Evolutionary conservation across 2,888 invertebrate species (phyloP).

Genomic region (Zhuqinia jingwanae): DNA sequence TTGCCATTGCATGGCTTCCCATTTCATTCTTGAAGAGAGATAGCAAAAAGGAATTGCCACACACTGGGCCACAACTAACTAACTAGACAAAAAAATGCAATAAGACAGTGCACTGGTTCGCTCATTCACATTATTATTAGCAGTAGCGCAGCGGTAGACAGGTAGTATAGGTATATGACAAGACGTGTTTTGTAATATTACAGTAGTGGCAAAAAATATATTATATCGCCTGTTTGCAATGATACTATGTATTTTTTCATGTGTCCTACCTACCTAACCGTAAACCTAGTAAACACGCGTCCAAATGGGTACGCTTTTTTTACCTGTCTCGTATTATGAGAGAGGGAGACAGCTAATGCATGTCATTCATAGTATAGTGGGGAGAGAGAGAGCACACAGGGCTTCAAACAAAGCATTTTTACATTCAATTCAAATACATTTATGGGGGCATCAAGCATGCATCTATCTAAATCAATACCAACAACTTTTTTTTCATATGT

Average conservation of each 20-base stretch:
- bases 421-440: background rate
- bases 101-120: slow-evolving; percentile 42
- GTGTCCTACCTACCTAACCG: slow-evolving; percentile 42
- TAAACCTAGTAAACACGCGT: slow-evolving; percentile 28
- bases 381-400: too few relatives aligned
- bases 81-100: background rate
- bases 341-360: background rate
- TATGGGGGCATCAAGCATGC: background rate
- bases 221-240: background rate
- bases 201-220: slow-evolving; percentile 17
- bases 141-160: background rate
- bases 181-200: slow-evolving; percentile 43
- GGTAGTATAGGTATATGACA: slow-evolving; percentile 38
- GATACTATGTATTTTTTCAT: slow-evolving; percentile 40
- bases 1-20: too few relatives aligned
- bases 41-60: slow-evolving; percentile 42
- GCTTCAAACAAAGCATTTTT: background rate
- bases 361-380: background rate
- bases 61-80: background rate
- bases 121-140: background rate
- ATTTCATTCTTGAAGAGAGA: slow-evolving; percentile 3
- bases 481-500: background rate
- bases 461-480: slow-evolving; percentile 32
- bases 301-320: slow-evolving; percentile 14
- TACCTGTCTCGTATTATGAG: background rate